Evolutionary conservation across 2,888 invertebrate species (phyloP), one percentile per base, ranked within the genome.

Genomic region (Nineta flava): DNA sequence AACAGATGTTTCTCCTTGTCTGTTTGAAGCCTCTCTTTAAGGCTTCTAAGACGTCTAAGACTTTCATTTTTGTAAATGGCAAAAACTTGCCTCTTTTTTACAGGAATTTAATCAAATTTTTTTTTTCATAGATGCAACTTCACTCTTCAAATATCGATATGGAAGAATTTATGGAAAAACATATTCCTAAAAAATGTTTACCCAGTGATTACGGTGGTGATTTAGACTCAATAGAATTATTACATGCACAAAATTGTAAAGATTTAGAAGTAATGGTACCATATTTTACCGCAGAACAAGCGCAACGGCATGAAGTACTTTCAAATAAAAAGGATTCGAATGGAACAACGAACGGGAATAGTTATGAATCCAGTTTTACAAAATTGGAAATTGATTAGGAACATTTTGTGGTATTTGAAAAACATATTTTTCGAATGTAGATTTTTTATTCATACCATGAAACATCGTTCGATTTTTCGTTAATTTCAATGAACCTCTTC

Each of bases 171-270:
- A 73, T 74, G 59, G 65, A 72, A 53, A 70, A 74, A 1, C 65
- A 69, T 13, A 65, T 81, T 41, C 75, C 79, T 0, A 70, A 71
- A 43, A 69, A 72, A 1, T 71, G 72, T 45, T 60, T 81, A 1
- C 81, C 81, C 0, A 68, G 70, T 1, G 76, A 81, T 62, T 76
- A 72, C 57, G 79, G 79, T 0, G 82, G 82, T 1, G 70, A 73
- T 12, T 64, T 78, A 2, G 69, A 72, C 0, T 41, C 53, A 10
- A 50, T 56, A 9, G 53, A 50, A 34, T 54, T 51, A 70, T 19
- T 60, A 15, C 58, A 58, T 41, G 59, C 54, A 42, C 49, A 57
- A 12, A 62, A 59, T 12, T 54, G 56, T 21, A 55, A 60, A 41
- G 55, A 59, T 53, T 58, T 61, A 50, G 56, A 57, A 50, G 57